Evolutionary conservation across 1,140 invertebrate species (phyloP), one percentile per base, ranked within the genome.

Genomic region (Sycobia sp.): DNA sequence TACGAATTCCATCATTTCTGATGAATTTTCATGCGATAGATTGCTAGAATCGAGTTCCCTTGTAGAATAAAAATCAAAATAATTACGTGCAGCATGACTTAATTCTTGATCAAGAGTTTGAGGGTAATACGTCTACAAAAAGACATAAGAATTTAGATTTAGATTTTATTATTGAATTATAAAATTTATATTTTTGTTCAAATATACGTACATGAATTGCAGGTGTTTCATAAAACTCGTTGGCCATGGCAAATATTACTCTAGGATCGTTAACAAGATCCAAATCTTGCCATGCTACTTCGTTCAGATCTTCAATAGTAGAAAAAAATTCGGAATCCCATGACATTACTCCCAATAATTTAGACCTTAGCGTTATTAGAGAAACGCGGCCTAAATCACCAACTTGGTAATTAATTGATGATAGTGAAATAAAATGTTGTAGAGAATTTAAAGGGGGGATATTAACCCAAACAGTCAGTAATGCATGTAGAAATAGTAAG

Each of bases 311-410:
- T 62, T 77, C 75, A n/a, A 69, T 51, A 38, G 56, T 58, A 1
- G 57, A 58, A 32, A 76, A 73, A 36, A 72, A 73, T 36, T 67
- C 59, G 7, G 16, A 49, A 47, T 73, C 44, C 46, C 69, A 69
- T 2, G 62, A 46, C 14, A 65, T 55, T n/a, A 57, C 39, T 10
- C 75, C 74, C 16, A 81, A 50, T 11, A 81, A 58, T 61, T 79
- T 77, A 0, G 54, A 66, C 61, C 76, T 68, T 1, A 82, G 64
- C 13, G 71, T 67, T 18, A 67, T 63, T 18, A 81, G 55, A 22
- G 75, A 77, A 4, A 82, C 74, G n/a, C 78, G 62, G 8, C 79
- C 79, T 10, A 81, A 58, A 61, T 81, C 76, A 18, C 79, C 79
- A 27, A 81, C 69, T 22, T 76, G 43, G 39, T 81, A 81, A 38